A percentile compares a stretch with the other conserved stretches of the same genome.
Evolutionary conservation across 2,888 invertebrate genomes (phyloP).

Genomic region (Drosophila melanosoma): DNA sequence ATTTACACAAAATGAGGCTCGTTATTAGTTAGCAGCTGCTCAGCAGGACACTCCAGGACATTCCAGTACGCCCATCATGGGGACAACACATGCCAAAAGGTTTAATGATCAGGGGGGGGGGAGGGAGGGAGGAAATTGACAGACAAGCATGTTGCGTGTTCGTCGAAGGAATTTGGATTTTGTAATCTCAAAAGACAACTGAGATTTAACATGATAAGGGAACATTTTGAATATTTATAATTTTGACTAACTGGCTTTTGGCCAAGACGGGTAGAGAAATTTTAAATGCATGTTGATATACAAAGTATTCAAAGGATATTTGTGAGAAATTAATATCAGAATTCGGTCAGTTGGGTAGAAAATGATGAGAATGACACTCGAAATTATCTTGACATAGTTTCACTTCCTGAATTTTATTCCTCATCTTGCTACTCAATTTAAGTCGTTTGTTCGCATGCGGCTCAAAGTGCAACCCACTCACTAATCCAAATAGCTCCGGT

Average conservation of each 20-base stretch:
- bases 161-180: not conserved
- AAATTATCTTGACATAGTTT: slow-evolving; percentile 21
- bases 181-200: not conserved
- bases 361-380: not conserved
- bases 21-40: slow-evolving; percentile 72
- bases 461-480: slow-evolving; percentile 38
- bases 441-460: slow-evolving; percentile 32
- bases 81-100: slow-evolving; percentile 22
- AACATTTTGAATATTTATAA: not conserved
- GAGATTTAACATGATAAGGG: not conserved
- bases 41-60: slow-evolving; percentile 34
- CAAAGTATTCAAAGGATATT: not conserved
- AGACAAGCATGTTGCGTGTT: not conserved
- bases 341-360: not conserved
- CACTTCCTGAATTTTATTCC: slow-evolving; percentile 18
- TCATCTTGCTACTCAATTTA: slow-evolving; percentile 44
- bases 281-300: not conserved
- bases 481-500: slow-evolving; percentile 53
- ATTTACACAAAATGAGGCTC: slow-evolving; percentile 77
- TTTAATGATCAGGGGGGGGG: slow-evolving; percentile 1
- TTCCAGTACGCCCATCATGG: not conserved
- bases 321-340: not conserved
- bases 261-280: not conserved
- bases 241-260: not conserved
- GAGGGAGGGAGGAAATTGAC: not conserved